Evolutionary conservation across 2,797 vertebrate species (phyloP).

Genomic region (Pampus argenteus): DNA sequence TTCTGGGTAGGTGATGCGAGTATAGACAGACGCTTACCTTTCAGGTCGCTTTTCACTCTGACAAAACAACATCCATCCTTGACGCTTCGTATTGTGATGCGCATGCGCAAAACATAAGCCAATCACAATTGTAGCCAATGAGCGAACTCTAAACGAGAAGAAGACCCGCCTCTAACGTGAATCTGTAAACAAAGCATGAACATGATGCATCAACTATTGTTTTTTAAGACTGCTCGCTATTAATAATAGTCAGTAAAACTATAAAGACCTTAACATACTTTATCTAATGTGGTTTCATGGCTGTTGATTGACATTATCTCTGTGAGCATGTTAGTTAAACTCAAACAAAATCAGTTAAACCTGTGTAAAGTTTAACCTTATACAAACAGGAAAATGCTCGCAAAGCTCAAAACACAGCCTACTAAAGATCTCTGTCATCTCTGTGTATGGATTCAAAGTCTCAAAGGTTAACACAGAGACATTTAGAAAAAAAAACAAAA

Average conservation of each 20-base stretch:
- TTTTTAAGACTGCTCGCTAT: neutral
- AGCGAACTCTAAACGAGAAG: neutral
- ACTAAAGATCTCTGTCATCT: no score
- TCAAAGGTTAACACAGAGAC: neutral
- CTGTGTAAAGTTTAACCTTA: neutral
- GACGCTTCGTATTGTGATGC: conserved; percentile 49
- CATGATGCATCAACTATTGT: neutral
- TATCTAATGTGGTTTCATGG: neutral
- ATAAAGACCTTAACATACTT: neutral
- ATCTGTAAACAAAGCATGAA: conserved; percentile 54
- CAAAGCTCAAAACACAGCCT: neutral
- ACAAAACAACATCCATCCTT: conserved; percentile 10
- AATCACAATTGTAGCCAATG: conserved; percentile 55
- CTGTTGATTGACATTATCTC: neutral
- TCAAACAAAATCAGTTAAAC: neutral
- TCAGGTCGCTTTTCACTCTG: conserved; percentile 15
- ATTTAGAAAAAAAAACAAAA: no score
- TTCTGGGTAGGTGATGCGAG: neutral
- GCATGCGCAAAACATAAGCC: conserved; percentile 40
- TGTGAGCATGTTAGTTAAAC: neutral
- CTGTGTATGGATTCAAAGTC: neutral
- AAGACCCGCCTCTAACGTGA: conserved; percentile 39
- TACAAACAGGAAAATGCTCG: neutral
- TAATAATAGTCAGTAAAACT: neutral
- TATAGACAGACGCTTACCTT: conserved; percentile 46